phyloP scores from a whole-genome alignment of 2,113 vertebrate species.

The Trogon melanurus region DNA sequence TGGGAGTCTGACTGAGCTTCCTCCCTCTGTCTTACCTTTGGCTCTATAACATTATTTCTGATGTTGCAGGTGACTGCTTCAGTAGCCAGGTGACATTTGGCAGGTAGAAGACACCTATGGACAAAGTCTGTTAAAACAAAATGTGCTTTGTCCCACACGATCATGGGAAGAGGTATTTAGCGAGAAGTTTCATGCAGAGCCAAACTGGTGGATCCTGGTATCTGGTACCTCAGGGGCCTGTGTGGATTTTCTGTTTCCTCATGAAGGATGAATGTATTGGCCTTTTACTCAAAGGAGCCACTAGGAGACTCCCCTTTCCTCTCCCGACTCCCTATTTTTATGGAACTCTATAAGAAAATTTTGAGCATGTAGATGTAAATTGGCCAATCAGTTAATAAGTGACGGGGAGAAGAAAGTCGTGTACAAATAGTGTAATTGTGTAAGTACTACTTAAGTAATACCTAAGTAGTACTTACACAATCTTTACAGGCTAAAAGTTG shows the following conservation, averaged over 20 bases:
- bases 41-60: neutral
- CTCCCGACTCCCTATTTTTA: neutral
- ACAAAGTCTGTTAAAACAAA: neutral
- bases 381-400: neutral
- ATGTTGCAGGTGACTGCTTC: neutral
- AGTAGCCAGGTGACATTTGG: neutral
- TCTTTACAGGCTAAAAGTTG: neutral
- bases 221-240: neutral
- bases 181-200: neutral
- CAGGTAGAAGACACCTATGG: neutral
- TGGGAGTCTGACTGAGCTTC: neutral
- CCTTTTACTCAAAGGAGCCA: neutral
- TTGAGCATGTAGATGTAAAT: neutral
- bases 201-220: neutral
- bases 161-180: neutral
- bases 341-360: neutral
- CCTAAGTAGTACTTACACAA: too few species aligned
- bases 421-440: neutral
- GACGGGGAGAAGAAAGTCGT: neutral
- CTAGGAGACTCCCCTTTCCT: neutral
- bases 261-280: neutral
- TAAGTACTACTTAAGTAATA: neutral
- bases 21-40: neutral
- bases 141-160: neutral
- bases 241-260: neutral